Evolutionary conservation across 1,140 invertebrate species (phyloP), one percentile per base, ranked within the genome.

Genomic region (Drosophila ogumai): DNA sequence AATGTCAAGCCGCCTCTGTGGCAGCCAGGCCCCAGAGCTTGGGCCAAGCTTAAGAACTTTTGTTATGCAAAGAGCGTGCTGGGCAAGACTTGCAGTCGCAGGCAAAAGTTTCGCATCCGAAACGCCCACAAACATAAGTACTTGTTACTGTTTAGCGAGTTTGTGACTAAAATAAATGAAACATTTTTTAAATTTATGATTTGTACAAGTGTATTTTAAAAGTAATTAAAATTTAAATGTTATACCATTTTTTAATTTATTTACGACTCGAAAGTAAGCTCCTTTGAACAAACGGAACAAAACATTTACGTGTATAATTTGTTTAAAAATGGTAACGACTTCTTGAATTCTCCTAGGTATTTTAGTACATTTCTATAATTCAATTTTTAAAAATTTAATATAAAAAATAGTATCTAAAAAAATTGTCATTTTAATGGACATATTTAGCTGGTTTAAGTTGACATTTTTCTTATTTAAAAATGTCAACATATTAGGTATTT

Each of bases 21-120:
- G 61, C 10, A 13, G 12, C 15, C 60, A 19, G 57, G 50, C 46
- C 52, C 60, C 28, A 10, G 22, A 43, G 40, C 34, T 49, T 65
- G 44, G 63, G 22, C 59, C 55, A 55, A 81, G 58, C 82, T 81
- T 78, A 82, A 82, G 84, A 87, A 87, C 76, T 80, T 82, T 87
- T 69, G 86, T 88, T 88, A 88, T 88, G 84, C 85, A 90, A 75
- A 88, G 72, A 78, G 82, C 76, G 76, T 74, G 74, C 49, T 13
- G 32, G 12, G 17, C 12, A 28, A 47, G 31, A 56, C 34, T 68
- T 71, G 67, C 74, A 88, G 52, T 73, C 46, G 71, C 46, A 61
- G 52, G 55, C 44, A 54, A 68, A 64, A 82, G 54, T 67, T 66
- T 71, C 43, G 40, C 22, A 41, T 55, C 52, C 44, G 41, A n/a